A percentile compares a stretch with the other conserved stretches of the same genome.
Evolutionary conservation across 1,140 invertebrate species (phyloP).

Genomic region (Diprion similis): DNA sequence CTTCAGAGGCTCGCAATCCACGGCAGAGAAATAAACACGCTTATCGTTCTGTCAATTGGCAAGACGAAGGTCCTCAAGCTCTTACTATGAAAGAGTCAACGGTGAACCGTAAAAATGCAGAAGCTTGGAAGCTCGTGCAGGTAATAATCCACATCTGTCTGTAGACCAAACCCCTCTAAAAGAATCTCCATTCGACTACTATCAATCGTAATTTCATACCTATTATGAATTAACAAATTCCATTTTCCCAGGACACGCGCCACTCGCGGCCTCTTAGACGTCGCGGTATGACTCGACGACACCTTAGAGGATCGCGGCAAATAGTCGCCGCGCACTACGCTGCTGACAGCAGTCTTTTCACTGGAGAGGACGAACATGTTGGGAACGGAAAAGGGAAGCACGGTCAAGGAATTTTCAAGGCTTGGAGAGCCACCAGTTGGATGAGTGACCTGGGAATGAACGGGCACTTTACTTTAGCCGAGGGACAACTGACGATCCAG

Average conservation of each 20-base stretch:
- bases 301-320: conserved; percentile 36
- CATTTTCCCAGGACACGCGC: background rate
- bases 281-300: conserved; percentile 35
- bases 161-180: too few species aligned
- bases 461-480: conserved; percentile 49
- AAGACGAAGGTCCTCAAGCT: conserved; percentile 4
- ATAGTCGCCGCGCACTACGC: conserved; percentile 49
- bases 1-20: background rate
- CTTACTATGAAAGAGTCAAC: background rate
- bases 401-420: conserved; percentile 56
- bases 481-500: conserved; percentile 64
- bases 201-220: too few species aligned
- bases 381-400: conserved; percentile 63
- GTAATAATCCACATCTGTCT: too few species aligned
- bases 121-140: too few species aligned
- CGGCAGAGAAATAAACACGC: background rate
- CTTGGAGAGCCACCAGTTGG: conserved; percentile 62
- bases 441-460: conserved; percentile 54
- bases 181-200: too few species aligned
- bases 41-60: background rate
- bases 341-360: conserved; percentile 42
- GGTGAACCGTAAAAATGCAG: background rate
- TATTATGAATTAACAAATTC: background rate
- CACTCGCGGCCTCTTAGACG: conserved; percentile 16
- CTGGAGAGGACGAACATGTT: conserved; percentile 42